A percentile compares a stretch with the other conserved stretches of the same genome.
Evolutionary conservation across 2,797 vertebrate species (phyloP).

Genomic region (Xerus rutilus): DNA sequence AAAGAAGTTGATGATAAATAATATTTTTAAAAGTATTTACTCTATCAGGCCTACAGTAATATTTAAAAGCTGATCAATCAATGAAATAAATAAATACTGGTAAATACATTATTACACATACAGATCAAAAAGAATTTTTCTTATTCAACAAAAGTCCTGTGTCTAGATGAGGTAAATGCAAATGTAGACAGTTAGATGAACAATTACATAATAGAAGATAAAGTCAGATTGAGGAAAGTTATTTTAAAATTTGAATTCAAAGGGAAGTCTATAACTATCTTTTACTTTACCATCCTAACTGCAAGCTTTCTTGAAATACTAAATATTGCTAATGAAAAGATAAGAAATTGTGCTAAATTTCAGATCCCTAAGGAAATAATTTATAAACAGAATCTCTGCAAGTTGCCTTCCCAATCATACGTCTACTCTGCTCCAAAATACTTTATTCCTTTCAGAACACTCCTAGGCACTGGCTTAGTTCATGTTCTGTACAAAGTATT

Average conservation of each 20-base stretch:
- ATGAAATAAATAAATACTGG: constrained; percentile 51
- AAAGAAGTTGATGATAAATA: not conserved
- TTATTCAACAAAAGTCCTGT: constrained; percentile 46
- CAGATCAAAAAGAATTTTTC: constrained; percentile 54
- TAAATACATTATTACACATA: constrained; percentile 30
- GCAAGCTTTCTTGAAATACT: not conserved
- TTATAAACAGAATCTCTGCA: constrained; percentile 5
- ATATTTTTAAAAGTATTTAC: constrained; percentile 46
- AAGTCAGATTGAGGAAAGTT: not conserved
- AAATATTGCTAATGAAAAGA: not conserved
- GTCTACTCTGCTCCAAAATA: not conserved
- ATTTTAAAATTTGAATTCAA: constrained; percentile 46
- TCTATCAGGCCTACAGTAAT: not conserved
- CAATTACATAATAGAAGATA: constrained; percentile 37
- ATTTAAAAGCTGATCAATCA: constrained; percentile 33
- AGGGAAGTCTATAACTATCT: constrained; percentile 42
- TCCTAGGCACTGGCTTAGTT: not conserved
- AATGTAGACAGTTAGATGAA: constrained; percentile 44
- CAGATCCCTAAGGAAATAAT: not conserved
- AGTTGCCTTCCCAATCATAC: not conserved
- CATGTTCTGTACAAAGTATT: not conserved
- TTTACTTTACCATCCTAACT: constrained; percentile 39
- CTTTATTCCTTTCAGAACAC: not conserved
- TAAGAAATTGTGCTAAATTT: constrained; percentile 12
- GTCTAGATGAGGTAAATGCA: constrained; percentile 28